A percentile compares a stretch with the other conserved stretches of the same genome.
Conservation (phyloP, 2,888 invertebrate species). For the Troides oblongomaculatus region DNA sequence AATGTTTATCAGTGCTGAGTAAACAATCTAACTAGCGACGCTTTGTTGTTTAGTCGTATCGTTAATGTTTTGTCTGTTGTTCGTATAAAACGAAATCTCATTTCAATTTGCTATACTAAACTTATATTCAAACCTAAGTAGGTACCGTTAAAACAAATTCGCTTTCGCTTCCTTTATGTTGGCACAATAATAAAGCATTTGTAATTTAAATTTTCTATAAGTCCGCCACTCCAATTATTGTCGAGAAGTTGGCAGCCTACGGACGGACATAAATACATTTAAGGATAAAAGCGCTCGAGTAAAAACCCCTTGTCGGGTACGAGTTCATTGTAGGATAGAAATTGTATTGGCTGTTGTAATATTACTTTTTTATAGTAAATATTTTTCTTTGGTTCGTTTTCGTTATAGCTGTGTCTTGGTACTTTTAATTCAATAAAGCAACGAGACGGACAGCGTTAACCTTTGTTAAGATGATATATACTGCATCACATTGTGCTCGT, state of each 20-base stretch:
- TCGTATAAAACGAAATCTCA: too few relatives aligned
- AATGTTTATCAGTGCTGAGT: too few relatives aligned
- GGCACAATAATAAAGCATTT: constrained; percentile 26
- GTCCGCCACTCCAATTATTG: constrained; percentile 63
- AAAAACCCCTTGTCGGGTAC: constrained; percentile 30
- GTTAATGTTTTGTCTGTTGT: too few relatives aligned
- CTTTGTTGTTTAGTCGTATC: too few relatives aligned
- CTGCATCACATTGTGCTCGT: too few relatives aligned
- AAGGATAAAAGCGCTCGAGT: constrained; percentile 39
- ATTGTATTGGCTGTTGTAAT: constrained; percentile 5
- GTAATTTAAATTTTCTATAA: constrained; percentile 48
- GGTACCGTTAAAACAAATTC: neutral
- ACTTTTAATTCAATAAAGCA: too few relatives aligned
- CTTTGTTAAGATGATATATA: too few relatives aligned
- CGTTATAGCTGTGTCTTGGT: too few relatives aligned
- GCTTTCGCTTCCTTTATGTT: neutral
- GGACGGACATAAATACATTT: constrained; percentile 42
- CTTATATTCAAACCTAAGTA: neutral
- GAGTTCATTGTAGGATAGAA: constrained; percentile 5
- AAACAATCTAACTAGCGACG: too few relatives aligned
- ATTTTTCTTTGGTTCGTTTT: too few relatives aligned
- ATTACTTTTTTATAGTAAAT: neutral
- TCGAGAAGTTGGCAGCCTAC: constrained; percentile 47
- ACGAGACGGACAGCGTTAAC: too few relatives aligned
- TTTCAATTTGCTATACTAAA: neutral